A percentile compares a stretch with the other conserved stretches of the same genome.
Conservation (phyloP, 2,888 invertebrate genomes). For the Micropterix aruncella region DNA sequence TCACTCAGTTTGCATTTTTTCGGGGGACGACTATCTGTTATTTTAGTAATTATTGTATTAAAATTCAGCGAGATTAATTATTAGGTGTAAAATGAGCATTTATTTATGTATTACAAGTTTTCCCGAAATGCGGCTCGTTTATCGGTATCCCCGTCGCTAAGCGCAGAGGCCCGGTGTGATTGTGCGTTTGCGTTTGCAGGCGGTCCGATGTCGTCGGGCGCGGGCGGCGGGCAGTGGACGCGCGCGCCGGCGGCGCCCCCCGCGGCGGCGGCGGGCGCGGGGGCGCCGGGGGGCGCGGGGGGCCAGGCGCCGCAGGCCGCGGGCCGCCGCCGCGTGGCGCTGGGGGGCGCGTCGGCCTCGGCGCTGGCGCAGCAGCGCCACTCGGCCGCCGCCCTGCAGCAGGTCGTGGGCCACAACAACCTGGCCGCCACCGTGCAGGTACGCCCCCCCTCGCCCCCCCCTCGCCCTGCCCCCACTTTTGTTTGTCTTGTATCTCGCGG, state of each 20-base stretch:
- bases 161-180: too few species aligned
- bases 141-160: too few species aligned
- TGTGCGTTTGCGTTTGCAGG: too few species aligned
- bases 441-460: constrained; percentile 6
- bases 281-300: constrained; percentile 14
- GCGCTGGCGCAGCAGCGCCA: constrained; percentile 18
- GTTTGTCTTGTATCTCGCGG: too few species aligned
- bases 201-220: constrained; percentile 8
- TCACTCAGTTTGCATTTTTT: too few species aligned
- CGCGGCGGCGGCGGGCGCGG: constrained; percentile 21
- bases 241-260: constrained; percentile 64
- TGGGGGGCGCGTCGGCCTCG: constrained; percentile 19
- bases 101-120: too few species aligned
- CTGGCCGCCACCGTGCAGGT: constrained; percentile 18
- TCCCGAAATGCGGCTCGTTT: too few species aligned
- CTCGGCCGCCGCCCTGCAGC: constrained; percentile 19
- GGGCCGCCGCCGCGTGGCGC: constrained; percentile 17
- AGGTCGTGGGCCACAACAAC: constrained; percentile 23
- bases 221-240: constrained; percentile 60
- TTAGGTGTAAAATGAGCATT: too few species aligned
- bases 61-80: too few species aligned
- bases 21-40: too few species aligned
- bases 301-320: constrained; percentile 17
- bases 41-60: too few species aligned
- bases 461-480: neutral